Base-by-base conservation (phyloP, 1,140 invertebrate species). In the Lordiphosa collinella region DNA sequence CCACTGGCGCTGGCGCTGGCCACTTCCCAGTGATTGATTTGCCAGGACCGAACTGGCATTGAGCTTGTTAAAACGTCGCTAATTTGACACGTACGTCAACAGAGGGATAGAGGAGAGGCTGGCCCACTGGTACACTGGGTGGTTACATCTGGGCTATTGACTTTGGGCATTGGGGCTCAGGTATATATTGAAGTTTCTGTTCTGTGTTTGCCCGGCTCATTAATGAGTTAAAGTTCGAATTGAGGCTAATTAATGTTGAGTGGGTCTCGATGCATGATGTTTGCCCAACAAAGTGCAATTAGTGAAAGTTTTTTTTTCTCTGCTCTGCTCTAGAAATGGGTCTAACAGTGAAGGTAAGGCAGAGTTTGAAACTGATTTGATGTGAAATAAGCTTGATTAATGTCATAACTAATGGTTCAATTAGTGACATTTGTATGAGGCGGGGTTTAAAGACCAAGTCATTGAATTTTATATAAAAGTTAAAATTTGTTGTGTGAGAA, bases 61-160 rank as follows among this genome's bases (percentile, higher is more conserved):
- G 57, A 71, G 73, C 73, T 78, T 78, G 73, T 78, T 78, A 78
- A 78, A 78, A 78, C 73, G 73, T 78, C 73, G 73, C 73, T 78
- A 78, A 78, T 78, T 78, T 78, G 73, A 78, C 73, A 78, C 73
- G 73, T 78, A 78, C 73, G 73, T 71, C 72, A 70, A 70, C 37
- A 59, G 60, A 7, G 12, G 2, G 13, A 31, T 1, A 9, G 18
- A 16, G 29, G 16, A 3, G 14, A 11, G 43, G 5, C 3, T 16
- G 16, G 13, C n/a, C n/a, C n/a, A n/a, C n/a, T 22, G 18, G 22
- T 25, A 25, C 22, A 25, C 22, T 25, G 22, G 22, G 6, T 6
- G 22, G 22, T 3, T 7, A 25, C 22, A 25, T 18, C 16, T 25
- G 22, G 22, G 5, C 22, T 25, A 25, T 25, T 25, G 22, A 25